These are phyloP conservation scores for Sapajus apella DNA, from an alignment of 2,113 vertebrate species.

Conservation along the genomic window DNA sequence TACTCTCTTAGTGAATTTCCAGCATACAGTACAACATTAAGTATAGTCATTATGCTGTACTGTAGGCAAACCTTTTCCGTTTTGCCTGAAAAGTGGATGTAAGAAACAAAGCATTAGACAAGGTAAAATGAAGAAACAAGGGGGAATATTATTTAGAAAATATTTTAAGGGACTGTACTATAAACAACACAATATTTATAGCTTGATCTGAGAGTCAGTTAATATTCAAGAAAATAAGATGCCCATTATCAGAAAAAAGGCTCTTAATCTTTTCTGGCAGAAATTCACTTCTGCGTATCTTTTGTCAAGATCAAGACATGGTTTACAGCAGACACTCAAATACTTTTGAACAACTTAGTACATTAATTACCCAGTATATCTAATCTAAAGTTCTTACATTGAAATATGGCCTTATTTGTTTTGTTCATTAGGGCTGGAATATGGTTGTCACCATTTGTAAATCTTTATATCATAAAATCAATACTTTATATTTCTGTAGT, in stretches of 20 bases:
- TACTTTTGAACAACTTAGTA: neutral
- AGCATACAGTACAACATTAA: neutral
- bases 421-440: neutral
- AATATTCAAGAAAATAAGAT: neutral
- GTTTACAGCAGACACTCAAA: neutral
- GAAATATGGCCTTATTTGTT: neutral
- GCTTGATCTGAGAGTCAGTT: neutral
- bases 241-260: neutral
- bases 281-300: neutral
- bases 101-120: neutral
- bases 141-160: neutral
- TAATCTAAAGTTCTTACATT: neutral
- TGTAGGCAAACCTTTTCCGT: neutral
- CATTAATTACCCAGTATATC: neutral
- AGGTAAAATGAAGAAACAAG: neutral
- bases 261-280: neutral
- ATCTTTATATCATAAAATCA: neutral
- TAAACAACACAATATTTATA: neutral
- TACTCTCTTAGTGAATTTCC: neutral
- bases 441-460: neutral
- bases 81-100: neutral
- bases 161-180: neutral
- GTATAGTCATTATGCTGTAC: neutral
- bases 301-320: neutral
- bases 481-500: neutral